phyloP scores from a whole-genome alignment of 2,888 invertebrate genomes.

The Parelbella ahira region DNA sequence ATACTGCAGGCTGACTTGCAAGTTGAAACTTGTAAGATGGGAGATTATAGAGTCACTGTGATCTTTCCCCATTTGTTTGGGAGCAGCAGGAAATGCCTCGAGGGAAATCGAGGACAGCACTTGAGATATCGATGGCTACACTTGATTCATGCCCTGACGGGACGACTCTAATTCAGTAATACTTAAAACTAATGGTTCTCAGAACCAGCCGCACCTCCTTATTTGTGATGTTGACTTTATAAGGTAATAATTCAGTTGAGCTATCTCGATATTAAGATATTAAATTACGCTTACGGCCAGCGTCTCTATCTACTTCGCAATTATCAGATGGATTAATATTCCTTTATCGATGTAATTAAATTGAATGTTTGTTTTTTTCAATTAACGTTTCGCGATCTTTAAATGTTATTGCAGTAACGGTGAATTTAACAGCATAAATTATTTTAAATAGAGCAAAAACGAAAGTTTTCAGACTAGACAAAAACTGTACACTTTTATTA shows the following conservation, averaged over 20 bases:
- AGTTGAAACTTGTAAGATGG: constrained; percentile 27
- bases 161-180: constrained; percentile 26
- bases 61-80: constrained; percentile 31
- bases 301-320: constrained; percentile 19
- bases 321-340: constrained; percentile 20
- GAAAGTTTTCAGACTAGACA: no score
- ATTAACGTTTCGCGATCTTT: background rate
- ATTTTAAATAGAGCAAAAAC: no score
- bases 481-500: no score
- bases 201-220: constrained; percentile 25
- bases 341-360: constrained; percentile 16
- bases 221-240: constrained; percentile 26
- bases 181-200: constrained; percentile 26
- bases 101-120: constrained; percentile 31
- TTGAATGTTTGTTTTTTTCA: constrained; percentile 7
- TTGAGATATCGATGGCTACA: constrained; percentile 25
- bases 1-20: constrained; percentile 20
- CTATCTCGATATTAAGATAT: constrained; percentile 26
- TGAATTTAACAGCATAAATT: no score
- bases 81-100: constrained; percentile 32
- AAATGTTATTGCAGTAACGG: background rate
- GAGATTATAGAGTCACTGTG: constrained; percentile 30
- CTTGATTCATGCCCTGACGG: constrained; percentile 27
- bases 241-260: constrained; percentile 24
- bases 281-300: constrained; percentile 22